phyloP scores from a whole-genome alignment of 2,797 vertebrate species.

The Falco rusticolus region DNA sequence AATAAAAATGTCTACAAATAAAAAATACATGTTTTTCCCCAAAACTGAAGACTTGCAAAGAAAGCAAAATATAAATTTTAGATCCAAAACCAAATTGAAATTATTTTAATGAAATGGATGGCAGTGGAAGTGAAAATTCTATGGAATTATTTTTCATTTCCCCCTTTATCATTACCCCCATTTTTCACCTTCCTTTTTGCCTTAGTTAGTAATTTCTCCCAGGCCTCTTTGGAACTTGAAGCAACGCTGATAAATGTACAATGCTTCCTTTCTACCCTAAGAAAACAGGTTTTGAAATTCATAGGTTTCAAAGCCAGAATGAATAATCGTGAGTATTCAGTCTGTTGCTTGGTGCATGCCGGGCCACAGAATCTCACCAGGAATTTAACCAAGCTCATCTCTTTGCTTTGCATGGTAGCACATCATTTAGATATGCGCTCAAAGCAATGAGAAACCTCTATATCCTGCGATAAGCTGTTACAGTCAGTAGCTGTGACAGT shows the following conservation, averaged over 20 bases:
- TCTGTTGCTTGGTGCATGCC: background rate
- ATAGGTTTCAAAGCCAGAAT: background rate
- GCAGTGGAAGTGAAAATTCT: background rate
- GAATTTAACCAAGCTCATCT: conserved; percentile 21
- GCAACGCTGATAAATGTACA: conserved; percentile 21
- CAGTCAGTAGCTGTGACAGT: background rate
- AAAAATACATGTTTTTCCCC: background rate
- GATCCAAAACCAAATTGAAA: background rate
- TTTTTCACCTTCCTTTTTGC: conserved; percentile 5
- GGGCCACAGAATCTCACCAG: background rate
- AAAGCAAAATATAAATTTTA: background rate
- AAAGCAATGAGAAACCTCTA: conserved; percentile 3
- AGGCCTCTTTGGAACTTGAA: background rate
- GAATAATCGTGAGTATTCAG: background rate
- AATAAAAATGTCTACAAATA: background rate
- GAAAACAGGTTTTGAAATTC: conserved; percentile 18
- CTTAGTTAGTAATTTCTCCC: background rate
- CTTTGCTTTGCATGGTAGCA: background rate
- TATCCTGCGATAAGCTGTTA: conserved; percentile 6
- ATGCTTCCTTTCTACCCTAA: background rate
- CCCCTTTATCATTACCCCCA: background rate
- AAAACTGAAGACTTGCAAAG: background rate
- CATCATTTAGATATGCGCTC: background rate
- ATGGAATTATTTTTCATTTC: background rate
- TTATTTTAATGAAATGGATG: background rate